These are phyloP conservation scores for Acleris emargana DNA, from an alignment of 2,888 invertebrate genomes.

Conservation along the genomic window DNA sequence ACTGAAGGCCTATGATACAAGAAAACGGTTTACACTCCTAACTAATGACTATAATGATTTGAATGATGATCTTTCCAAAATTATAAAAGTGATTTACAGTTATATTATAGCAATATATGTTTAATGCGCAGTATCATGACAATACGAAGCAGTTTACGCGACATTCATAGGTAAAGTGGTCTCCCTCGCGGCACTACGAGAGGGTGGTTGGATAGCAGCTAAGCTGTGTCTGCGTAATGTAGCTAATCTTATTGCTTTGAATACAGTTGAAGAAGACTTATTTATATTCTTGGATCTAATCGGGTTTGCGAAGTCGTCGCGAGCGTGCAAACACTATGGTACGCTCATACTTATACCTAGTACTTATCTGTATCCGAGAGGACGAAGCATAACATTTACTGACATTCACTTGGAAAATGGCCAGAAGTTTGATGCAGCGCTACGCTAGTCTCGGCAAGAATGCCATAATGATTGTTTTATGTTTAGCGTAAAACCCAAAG, in stretches of 20 bases:
- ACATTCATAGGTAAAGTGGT: no score
- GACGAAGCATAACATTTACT: slow-evolving; percentile 25
- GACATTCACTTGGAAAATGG: slow-evolving; percentile 25
- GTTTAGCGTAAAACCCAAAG: neutral
- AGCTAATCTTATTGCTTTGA: slow-evolving; percentile 31
- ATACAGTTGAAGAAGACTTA: slow-evolving; percentile 31
- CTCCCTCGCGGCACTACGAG: no score
- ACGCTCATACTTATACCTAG: no score
- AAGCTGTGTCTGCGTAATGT: slow-evolving; percentile 13
- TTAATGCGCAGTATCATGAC: no score
- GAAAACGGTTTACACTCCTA: no score
- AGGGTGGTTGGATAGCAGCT: slow-evolving; percentile 18
- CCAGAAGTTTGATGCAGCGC: slow-evolving; percentile 27
- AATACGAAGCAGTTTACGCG: no score
- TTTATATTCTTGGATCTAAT: slow-evolving; percentile 29
- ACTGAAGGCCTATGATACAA: no score
- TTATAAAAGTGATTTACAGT: no score
- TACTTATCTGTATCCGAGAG: neutral
- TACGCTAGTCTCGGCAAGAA: neutral
- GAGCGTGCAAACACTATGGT: neutral
- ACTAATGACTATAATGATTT: no score
- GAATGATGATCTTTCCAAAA: no score
- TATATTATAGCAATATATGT: no score
- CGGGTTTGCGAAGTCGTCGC: slow-evolving; percentile 23
- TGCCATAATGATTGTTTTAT: slow-evolving; percentile 6